phyloP scores from a whole-genome alignment of 2,888 invertebrate species.

The Rotaria magnacalcarata region DNA sequence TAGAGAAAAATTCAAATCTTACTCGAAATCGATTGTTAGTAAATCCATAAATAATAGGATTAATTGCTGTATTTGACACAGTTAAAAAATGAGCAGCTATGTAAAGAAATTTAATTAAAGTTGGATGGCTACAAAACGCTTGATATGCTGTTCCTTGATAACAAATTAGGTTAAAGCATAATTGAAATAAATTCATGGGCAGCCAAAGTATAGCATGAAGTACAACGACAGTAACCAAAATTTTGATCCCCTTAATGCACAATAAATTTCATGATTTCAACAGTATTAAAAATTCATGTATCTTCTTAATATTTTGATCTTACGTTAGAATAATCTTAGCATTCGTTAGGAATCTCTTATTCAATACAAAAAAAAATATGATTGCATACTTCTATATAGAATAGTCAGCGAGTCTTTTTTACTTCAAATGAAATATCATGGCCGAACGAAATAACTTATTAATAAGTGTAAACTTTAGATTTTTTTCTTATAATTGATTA shows the following conservation, averaged over 20 bases:
- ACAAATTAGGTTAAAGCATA: neutral
- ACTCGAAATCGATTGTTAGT: constrained; percentile 32
- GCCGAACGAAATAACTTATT: no score
- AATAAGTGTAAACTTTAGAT: no score
- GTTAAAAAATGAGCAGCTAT: constrained; percentile 1
- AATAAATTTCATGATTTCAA: neutral
- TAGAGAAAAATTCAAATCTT: neutral
- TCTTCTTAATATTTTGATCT: no score
- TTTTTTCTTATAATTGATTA: no score
- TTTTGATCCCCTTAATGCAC: neutral
- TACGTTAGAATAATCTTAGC: no score
- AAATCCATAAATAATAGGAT: constrained; percentile 37
- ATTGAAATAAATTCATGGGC: constrained; percentile 16
- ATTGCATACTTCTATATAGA: no score
- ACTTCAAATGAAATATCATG: no score
- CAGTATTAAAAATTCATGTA: neutral
- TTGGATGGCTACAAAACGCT: neutral
- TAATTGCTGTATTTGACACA: constrained; percentile 28
- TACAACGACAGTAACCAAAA: neutral
- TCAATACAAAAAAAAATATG: no score
- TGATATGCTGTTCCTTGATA: neutral
- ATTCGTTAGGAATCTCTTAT: no score
- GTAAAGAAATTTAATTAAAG: neutral
- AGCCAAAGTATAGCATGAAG: constrained; percentile 11
- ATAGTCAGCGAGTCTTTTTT: no score